Percentiles rank a stretch among this genome's conserved stretches.
Evolutionary conservation across 2,888 invertebrate genomes (phyloP).

Genomic region (Steromphala cineraria): DNA sequence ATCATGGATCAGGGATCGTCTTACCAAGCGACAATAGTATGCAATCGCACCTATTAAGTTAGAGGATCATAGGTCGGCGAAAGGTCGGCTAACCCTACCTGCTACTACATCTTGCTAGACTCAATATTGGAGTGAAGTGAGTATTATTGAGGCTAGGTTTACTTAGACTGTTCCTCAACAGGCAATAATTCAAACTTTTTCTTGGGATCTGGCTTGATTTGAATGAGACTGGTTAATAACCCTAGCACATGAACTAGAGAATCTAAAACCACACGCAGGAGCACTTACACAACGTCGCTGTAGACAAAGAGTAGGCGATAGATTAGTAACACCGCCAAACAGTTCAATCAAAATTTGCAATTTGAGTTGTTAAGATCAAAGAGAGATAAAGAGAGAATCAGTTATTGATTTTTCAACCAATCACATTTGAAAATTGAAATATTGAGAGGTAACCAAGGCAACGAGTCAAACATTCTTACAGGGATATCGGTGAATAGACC

Average conservation of each 20-base stretch:
- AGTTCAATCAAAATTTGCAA: not conserved
- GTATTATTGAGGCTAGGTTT: no score
- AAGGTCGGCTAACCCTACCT: no score
- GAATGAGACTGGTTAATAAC: no score
- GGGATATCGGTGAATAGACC: not conserved
- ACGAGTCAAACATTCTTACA: not conserved
- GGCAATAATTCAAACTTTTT: no score
- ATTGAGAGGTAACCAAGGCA: not conserved
- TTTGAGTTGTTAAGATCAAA: not conserved
- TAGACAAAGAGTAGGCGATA: not conserved
- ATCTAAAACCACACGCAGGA: not conserved
- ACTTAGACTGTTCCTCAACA: no score
- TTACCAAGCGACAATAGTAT: no score
- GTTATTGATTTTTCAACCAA: not conserved
- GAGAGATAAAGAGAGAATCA: not conserved
- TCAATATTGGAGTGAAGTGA: no score
- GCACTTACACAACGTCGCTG: slow-evolving; percentile 12
- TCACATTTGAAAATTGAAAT: not conserved
- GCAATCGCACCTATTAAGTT: no score
- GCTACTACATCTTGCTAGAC: no score
- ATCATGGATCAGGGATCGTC: no score
- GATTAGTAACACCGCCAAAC: not conserved
- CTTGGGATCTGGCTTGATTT: no score
- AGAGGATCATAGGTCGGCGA: no score
- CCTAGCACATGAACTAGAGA: not conserved